phyloP scores from a whole-genome alignment of 2,797 vertebrate genomes.

The Clarias pachynema region DNA sequence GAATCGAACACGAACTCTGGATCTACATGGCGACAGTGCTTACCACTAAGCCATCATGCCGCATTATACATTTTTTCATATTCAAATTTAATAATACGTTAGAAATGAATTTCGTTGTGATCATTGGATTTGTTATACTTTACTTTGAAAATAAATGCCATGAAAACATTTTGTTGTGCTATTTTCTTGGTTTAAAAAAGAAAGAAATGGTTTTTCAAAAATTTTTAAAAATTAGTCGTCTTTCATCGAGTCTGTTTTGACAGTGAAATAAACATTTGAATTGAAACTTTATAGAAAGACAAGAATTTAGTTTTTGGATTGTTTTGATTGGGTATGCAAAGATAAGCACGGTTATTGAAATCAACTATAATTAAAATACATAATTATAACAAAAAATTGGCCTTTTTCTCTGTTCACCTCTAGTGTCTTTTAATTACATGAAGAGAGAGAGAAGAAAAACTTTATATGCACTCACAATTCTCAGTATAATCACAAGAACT shows the following conservation, averaged over 20 bases:
- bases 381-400: background rate
- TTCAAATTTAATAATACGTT: background rate
- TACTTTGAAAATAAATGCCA: no score
- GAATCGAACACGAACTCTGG: no score
- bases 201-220: background rate
- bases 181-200: background rate
- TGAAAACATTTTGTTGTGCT: background rate
- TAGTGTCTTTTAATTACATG: conserved; percentile 15
- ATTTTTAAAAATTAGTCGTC: background rate
- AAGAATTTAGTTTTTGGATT: background rate
- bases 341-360: background rate
- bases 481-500: background rate
- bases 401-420: background rate
- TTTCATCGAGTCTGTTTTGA: background rate
- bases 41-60: no score
- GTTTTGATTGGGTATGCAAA: conserved; percentile 2
- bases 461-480: background rate
- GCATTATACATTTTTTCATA: no score
- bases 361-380: background rate
- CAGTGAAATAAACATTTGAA: conserved; percentile 19
- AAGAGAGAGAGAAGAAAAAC: conserved; percentile 20
- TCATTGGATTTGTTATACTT: background rate
- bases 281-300: background rate
- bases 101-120: background rate
- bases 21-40: no score